These are phyloP conservation scores for Dendropsophus ebraccatus DNA, from an alignment of 2,113 vertebrate genomes.

Conservation along the genomic window DNA sequence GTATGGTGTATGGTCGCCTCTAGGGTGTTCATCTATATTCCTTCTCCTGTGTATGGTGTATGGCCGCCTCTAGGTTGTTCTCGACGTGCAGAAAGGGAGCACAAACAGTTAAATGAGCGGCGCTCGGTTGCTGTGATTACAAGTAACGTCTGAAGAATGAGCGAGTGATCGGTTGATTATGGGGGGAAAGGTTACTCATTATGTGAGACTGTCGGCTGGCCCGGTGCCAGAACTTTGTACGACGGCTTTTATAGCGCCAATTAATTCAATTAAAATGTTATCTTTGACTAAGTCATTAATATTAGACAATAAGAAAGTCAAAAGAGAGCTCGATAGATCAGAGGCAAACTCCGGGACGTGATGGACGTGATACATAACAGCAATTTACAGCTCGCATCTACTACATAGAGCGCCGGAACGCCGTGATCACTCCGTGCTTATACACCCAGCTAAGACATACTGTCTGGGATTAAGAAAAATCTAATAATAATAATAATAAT, in stretches of 20 bases:
- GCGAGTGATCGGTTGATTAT: not conserved
- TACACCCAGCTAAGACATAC: too few relatives aligned
- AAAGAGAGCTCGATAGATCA: not conserved
- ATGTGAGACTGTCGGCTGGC: not conserved
- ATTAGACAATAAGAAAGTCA: not conserved
- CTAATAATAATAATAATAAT: too few relatives aligned
- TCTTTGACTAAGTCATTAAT: not conserved
- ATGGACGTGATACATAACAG: not conserved
- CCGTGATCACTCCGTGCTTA: too few relatives aligned
- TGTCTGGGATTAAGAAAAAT: too few relatives aligned
- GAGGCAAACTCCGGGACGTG: not conserved
- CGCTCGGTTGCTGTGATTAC: not conserved
- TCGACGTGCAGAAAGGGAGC: too few relatives aligned
- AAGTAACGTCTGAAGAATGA: not conserved
- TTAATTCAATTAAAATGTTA: constrained; percentile 6
- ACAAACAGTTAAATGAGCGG: too few relatives aligned
- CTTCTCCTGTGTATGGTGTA: too few relatives aligned
- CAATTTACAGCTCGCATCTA: too few relatives aligned
- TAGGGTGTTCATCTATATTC: too few relatives aligned
- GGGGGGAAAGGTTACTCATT: not conserved
- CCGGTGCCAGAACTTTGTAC: not conserved
- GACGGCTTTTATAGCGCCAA: not conserved
- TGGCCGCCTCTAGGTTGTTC: too few relatives aligned
- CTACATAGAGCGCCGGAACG: too few relatives aligned
- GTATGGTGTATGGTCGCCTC: too few relatives aligned